Conservation (phyloP, 2,888 invertebrate species). For the Aphrophora alni region DNA sequence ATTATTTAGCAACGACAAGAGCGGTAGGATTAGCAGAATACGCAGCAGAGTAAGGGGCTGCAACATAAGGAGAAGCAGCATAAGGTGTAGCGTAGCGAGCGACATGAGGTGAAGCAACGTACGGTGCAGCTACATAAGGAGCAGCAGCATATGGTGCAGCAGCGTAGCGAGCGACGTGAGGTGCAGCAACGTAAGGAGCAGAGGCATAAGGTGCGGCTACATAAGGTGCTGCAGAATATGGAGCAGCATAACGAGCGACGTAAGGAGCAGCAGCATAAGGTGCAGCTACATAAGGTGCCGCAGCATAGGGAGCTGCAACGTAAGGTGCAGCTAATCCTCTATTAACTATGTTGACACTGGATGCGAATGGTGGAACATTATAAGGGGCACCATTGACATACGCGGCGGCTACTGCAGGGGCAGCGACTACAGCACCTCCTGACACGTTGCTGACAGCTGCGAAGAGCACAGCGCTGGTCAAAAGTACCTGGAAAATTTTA, state of each 20-base stretch:
- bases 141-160: constrained; percentile 27
- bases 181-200: constrained; percentile 25
- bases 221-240: constrained; percentile 33
- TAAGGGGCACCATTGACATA: constrained; percentile 33
- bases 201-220: constrained; percentile 33
- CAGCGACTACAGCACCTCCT: background rate
- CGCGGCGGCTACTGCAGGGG: constrained; percentile 30
- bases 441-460: background rate
- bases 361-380: constrained; percentile 25
- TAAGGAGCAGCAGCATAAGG: constrained; percentile 10
- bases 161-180: constrained; percentile 19
- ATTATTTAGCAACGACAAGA: background rate
- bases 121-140: constrained; percentile 34
- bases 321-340: constrained; percentile 30
- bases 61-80: constrained; percentile 22
- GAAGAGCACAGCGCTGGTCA: background rate
- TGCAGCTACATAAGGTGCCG: constrained; percentile 28
- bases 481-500: constrained; percentile 27
- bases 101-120: constrained; percentile 35
- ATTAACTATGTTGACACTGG: constrained; percentile 22
- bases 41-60: constrained; percentile 25
- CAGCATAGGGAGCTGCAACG: constrained; percentile 25
- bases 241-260: constrained; percentile 16
- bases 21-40: background rate
- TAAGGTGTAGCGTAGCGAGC: constrained; percentile 26